Evolutionary conservation across 1,140 invertebrate species (phyloP), one percentile per base, ranked within the genome.

Genomic region (Heterodera schachtii): DNA sequence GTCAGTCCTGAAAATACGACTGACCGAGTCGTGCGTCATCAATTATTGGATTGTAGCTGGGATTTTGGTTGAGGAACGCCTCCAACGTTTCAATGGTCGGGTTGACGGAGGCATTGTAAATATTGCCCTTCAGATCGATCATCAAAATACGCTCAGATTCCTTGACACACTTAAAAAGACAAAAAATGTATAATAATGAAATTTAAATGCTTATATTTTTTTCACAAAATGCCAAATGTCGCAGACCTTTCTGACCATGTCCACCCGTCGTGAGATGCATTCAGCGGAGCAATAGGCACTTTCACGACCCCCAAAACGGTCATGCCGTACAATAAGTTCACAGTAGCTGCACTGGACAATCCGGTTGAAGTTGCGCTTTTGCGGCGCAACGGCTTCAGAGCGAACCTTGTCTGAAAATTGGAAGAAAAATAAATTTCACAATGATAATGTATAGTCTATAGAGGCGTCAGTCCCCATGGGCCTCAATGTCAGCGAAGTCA

Each of bases 81-180:
- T 78, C 77, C 64, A 78, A 46, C 43, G 5, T 78, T 49, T 70
- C 77, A 4, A 78, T 78, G 66, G 77, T 78, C 44, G 77, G 77
- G 49, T 78, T 78, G 41, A 19, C n/a, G 2, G 66, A 16, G 7
- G 11, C 5, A n/a, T 78, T 78, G 21, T 70, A 46, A 44, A 78
- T 64, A 9, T 52, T 49, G 4, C 77, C 64, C 47, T 78, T 78
- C 66, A 69, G n/a, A n/a, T 78, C 77, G 21, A 78, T 78, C 16
- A 78, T 5, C 43, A 78, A 31, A 78, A 78, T 78, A 19, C 77
- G 77, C 49, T 78, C 77, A 7, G 49, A 52, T 16, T 78, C 64
- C 13, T 78, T 78, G 47, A 78, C 77, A 46, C 77, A 78, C 77
- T 78, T 21, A 3, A 70, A 78, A 21, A 75, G n/a, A 19, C 13